Percentiles rank a stretch among this genome's conserved stretches.
Conservation (phyloP, 2,797 vertebrate species). For the Protonibea diacanthus region DNA sequence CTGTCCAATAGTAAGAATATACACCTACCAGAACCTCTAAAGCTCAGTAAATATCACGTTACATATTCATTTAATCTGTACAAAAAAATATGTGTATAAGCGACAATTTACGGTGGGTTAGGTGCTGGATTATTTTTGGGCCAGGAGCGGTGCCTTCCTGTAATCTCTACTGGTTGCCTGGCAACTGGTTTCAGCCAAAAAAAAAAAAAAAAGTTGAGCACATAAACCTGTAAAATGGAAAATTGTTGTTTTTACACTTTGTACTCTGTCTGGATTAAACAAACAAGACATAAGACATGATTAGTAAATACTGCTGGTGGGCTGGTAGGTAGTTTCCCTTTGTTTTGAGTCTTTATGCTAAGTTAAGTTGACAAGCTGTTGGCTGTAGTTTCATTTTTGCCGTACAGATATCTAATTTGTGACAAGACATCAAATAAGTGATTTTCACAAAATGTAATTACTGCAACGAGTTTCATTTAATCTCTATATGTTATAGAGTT, state of each 20-base stretch:
- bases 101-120: too few relatives aligned
- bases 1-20: background rate
- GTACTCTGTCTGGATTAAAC: background rate
- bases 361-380: background rate
- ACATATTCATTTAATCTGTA: background rate
- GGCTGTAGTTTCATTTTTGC: background rate
- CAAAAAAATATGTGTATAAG: background rate
- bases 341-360: background rate
- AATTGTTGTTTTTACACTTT: background rate
- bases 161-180: too few relatives aligned
- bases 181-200: background rate
- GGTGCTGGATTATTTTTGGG: too few relatives aligned
- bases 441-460: background rate
- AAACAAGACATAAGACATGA: background rate
- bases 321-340: background rate
- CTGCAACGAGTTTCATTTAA: background rate
- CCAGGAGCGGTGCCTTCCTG: too few relatives aligned
- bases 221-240: background rate
- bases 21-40: background rate
- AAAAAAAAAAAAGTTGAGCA: background rate
- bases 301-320: slow-evolving; percentile 7
- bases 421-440: background rate
- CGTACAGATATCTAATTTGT: background rate
- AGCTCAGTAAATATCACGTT: background rate
- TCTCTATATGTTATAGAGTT: background rate